These are phyloP conservation scores for Aplochiton taeniatus DNA, from an alignment of 2,797 vertebrate species.

Conservation along the genomic window DNA sequence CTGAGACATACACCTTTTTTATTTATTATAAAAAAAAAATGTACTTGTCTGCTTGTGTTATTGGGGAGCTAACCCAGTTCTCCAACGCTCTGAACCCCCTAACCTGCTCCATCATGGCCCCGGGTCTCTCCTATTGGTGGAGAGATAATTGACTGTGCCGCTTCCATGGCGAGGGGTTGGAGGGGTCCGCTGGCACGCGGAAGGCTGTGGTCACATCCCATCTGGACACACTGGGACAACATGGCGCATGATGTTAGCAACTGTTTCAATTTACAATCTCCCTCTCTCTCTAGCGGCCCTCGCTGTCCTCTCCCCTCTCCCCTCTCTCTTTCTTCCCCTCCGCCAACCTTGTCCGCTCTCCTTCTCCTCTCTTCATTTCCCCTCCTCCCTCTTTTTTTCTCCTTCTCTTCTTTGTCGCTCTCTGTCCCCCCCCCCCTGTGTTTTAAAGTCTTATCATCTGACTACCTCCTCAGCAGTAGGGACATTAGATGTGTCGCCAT, in stretches of 20 bases:
- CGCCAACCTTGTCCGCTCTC: not conserved
- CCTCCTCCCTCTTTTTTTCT: not conserved
- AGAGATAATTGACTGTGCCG: constrained; percentile 21
- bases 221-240: constrained; percentile 61
- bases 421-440: not conserved
- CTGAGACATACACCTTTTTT: too few relatives aligned
- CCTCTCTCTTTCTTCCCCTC: not conserved
- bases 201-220: constrained; percentile 58
- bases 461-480: too few relatives aligned
- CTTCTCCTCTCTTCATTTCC: too few relatives aligned
- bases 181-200: constrained; percentile 60
- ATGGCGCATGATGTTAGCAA: constrained; percentile 69
- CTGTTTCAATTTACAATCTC: constrained; percentile 49
- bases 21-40: too few relatives aligned
- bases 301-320: too few relatives aligned
- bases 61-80: too few relatives aligned
- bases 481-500: too few relatives aligned
- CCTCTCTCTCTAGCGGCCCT: not conserved
- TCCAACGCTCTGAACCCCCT: too few relatives aligned
- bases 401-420: not conserved
- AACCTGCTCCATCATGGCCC: not conserved
- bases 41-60: too few relatives aligned
- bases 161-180: constrained; percentile 15
- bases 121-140: constrained; percentile 12
- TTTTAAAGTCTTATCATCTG: too few relatives aligned